These are phyloP conservation scores for Spilosoma lubricipeda DNA, from an alignment of 2,888 invertebrate genomes.

Conservation along the genomic window DNA sequence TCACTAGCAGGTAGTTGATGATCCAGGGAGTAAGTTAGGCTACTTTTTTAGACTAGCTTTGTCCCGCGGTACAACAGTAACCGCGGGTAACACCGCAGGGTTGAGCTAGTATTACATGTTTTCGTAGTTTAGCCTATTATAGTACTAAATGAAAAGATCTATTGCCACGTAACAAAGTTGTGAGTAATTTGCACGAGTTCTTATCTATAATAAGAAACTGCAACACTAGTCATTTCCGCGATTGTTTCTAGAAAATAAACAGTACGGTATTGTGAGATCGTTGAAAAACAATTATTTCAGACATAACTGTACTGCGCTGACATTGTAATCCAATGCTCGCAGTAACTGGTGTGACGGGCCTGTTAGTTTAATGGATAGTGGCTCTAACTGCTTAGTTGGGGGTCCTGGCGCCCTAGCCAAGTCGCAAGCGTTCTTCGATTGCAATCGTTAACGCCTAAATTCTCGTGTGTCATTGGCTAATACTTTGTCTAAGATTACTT, in stretches of 20 bases:
- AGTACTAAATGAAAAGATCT: background rate
- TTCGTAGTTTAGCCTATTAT: background rate
- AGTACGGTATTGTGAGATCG: conserved; percentile 21
- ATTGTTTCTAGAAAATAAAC: conserved; percentile 23
- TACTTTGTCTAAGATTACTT: too few relatives aligned
- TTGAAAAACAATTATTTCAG: conserved; percentile 16
- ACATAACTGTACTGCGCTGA: background rate
- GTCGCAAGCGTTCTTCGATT: too few relatives aligned
- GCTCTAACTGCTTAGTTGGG: background rate
- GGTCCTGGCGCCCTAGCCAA: too few relatives aligned
- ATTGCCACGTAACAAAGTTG: conserved; percentile 7
- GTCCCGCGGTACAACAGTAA: too few relatives aligned
- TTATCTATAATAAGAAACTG: conserved; percentile 21
- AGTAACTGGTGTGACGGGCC: background rate
- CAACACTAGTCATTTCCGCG: conserved; percentile 11
- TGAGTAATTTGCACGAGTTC: background rate
- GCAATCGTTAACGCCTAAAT: too few relatives aligned
- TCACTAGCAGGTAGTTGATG: too few relatives aligned
- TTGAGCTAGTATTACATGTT: too few relatives aligned
- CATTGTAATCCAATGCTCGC: background rate
- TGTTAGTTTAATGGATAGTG: background rate
- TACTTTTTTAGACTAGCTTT: too few relatives aligned
- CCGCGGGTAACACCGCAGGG: too few relatives aligned
- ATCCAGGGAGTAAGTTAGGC: too few relatives aligned
- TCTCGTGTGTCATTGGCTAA: too few relatives aligned